These are phyloP conservation scores for Acrocyrtus sp. DNA, from an alignment of 2,888 invertebrate genomes.

Conservation along the genomic window DNA sequence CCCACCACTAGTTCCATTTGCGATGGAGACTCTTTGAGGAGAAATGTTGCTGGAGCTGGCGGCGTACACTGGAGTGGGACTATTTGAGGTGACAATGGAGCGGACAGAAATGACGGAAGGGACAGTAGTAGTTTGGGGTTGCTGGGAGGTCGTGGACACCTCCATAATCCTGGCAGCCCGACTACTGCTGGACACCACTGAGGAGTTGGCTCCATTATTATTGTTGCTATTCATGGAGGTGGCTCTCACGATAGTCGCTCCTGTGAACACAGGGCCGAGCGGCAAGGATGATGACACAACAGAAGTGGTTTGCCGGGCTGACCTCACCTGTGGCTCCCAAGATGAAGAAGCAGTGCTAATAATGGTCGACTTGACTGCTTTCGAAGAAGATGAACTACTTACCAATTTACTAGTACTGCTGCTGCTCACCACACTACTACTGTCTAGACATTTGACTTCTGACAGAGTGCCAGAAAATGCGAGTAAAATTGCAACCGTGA, in stretches of 20 bases:
- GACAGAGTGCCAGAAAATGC: conserved; percentile 54
- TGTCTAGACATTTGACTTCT: conserved; percentile 56
- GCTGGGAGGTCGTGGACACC: conserved; percentile 12
- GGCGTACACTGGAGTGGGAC: conserved; percentile 24
- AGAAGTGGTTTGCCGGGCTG: conserved; percentile 35
- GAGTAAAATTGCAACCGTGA: conserved; percentile 37
- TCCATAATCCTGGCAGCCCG: conserved; percentile 13
- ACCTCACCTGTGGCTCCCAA: conserved; percentile 43
- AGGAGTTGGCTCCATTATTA: background rate
- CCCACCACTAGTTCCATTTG: background rate
- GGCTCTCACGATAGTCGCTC: conserved; percentile 4
- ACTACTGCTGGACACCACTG: conserved; percentile 4
- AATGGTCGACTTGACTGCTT: conserved; percentile 33
- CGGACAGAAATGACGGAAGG: conserved; percentile 41
- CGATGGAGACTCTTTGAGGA: conserved; percentile 10
- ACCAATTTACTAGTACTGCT: conserved; percentile 35
- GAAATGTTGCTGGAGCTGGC: conserved; percentile 37
- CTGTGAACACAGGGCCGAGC: conserved; percentile 32
- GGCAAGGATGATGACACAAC: conserved; percentile 18
- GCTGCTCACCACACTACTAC: conserved; percentile 17
- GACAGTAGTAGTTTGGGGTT: conserved; percentile 40
- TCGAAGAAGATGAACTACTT: conserved; percentile 46
- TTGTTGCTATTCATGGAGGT: background rate
- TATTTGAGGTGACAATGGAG: conserved; percentile 32
- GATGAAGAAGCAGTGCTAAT: conserved; percentile 26